Base-by-base conservation (phyloP, 2,888 invertebrate genomes). In the Cyaniris semiargus region DNA sequence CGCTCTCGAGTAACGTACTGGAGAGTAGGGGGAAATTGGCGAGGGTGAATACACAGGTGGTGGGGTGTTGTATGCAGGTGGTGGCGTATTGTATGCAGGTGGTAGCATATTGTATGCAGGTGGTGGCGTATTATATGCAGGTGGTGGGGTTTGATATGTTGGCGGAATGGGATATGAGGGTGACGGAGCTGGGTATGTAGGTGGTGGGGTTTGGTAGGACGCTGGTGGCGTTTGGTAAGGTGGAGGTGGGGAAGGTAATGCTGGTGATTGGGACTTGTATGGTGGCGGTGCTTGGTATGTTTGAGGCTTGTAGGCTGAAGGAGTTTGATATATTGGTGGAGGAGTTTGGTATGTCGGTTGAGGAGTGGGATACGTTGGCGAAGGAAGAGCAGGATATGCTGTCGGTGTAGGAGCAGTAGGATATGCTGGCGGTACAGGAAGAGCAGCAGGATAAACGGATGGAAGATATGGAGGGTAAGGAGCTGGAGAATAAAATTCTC, bases 401-500 rank as follows among this genome's bases (percentile, higher is more conserved):
- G 70, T n/a, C 21, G 58, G 78, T 18, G 58, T 38, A 71, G 77
- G 44, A 53, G 79, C 77, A 15, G 82, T 78, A 1, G 83, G 79
- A 76, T 83, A 83, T 13, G 81, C 53, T 4, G 81, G 31, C 44
- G 82, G 78, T 15, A 81, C 76, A 5, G 78, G 76, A 13, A 81
- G 79, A 4, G 77, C 34, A 76, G 76, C 71, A 70, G 27, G 27
- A 48, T 60, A 48, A 27, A 18, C 23, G 6, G 53, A 34, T 27
- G 76, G 66, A 70, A 48, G 23, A 15, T 70, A 70, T 38, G 76
- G 56, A 70, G 66, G 70, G 31, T 53, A 72, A 23, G 79, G 76
- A n/a, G 78, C 76, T 23, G 78, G 77, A 23, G 77, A 77, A 78
- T 76, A 53, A 31, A 76, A 56, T 18, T 78, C 71, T 56, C 70